phyloP scores from a whole-genome alignment of 2,113 vertebrate genomes.

The Notarius quadriscutis region DNA sequence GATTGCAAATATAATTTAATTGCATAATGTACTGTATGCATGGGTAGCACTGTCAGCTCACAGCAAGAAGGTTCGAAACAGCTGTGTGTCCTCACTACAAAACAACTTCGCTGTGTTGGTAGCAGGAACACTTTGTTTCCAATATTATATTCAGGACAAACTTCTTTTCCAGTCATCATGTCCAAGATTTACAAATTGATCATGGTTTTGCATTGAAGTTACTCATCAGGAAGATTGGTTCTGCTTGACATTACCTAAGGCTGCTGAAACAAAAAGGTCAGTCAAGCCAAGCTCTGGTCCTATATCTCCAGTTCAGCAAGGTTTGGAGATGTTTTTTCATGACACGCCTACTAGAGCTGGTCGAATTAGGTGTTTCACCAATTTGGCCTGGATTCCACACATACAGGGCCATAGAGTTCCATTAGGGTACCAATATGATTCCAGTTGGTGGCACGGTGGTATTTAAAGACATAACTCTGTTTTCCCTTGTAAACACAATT shows the following conservation, averaged over 20 bases:
- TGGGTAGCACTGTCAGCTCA: background rate
- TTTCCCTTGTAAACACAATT: slow-evolving; percentile 28
- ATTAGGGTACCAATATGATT: no score
- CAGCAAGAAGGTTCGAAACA: no score
- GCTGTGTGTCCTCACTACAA: background rate
- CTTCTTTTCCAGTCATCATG: background rate
- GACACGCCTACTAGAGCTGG: background rate
- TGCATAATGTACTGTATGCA: background rate
- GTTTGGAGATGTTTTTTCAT: background rate
- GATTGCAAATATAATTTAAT: background rate
- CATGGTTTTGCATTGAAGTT: background rate
- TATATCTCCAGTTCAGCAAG: background rate
- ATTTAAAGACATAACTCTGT: slow-evolving; percentile 25
- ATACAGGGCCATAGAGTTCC: background rate
- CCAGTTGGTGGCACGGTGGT: no score
- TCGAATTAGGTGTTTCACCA: background rate
- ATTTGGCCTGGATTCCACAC: background rate
- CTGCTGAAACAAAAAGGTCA: background rate
- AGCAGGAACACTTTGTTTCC: background rate
- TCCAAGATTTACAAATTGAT: background rate
- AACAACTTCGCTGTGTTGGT: background rate
- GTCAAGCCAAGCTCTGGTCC: background rate
- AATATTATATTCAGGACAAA: background rate
- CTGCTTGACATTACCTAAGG: background rate
- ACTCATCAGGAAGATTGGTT: background rate